Evolutionary conservation across 2,113 vertebrate genomes (phyloP).

Genomic region (Athene cunicularia): DNA sequence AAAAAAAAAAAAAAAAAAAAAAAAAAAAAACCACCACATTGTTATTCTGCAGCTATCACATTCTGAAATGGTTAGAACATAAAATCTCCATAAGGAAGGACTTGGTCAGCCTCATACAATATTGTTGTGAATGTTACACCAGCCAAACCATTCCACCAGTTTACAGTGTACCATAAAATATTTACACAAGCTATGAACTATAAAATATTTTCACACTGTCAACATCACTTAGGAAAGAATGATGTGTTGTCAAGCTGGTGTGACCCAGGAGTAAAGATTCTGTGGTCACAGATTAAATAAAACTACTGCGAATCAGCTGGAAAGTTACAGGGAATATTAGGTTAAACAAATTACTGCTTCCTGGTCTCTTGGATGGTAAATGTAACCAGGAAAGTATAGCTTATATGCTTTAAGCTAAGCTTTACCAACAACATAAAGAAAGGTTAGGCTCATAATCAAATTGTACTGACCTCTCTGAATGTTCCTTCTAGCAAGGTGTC

Average conservation of each 20-base stretch:
- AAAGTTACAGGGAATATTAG: constrained; percentile 60
- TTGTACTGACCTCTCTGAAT: constrained; percentile 87
- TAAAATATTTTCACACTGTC: constrained; percentile 71
- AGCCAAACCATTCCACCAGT: constrained; percentile 61
- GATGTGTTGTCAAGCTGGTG: constrained; percentile 43
- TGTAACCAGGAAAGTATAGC: constrained; percentile 55
- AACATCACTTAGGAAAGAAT: constrained; percentile 64
- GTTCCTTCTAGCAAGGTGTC: constrained; percentile 95
- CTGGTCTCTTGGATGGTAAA: constrained; percentile 44
- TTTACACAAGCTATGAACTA: constrained; percentile 69
- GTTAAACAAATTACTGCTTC: constrained; percentile 69
- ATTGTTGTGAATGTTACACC: constrained; percentile 51
- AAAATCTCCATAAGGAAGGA: neutral
- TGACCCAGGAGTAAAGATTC: constrained; percentile 51
- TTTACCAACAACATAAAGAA: constrained; percentile 38
- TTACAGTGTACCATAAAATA: constrained; percentile 68
- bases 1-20: too few relatives aligned
- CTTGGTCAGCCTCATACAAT: constrained; percentile 36
- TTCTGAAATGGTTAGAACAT: constrained; percentile 36
- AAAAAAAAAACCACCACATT: too few relatives aligned
- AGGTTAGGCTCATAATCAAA: constrained; percentile 27
- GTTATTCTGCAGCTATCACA: neutral
- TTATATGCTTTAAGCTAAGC: constrained; percentile 25
- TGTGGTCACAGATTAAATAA: constrained; percentile 64
- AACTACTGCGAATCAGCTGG: constrained; percentile 64